These are phyloP conservation scores for Temnopleurus reevesii DNA, from an alignment of 53 echinoderm and acorn worm species.

Conservation along the genomic window DNA sequence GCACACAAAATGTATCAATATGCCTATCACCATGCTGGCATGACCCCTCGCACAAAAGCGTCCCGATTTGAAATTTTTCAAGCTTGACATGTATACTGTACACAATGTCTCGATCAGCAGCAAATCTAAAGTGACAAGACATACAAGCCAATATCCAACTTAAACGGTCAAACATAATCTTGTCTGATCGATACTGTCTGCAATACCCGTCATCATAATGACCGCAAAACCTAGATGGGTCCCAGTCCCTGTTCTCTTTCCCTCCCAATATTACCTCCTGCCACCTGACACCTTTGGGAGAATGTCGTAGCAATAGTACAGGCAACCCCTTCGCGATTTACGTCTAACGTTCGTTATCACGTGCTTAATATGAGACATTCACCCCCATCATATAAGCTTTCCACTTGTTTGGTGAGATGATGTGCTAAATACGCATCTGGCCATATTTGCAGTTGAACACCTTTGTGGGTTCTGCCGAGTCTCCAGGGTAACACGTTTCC, in stretches of 20 bases:
- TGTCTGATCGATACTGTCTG: conserved; percentile 9
- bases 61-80: too few relatives aligned
- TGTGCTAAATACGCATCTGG: conserved; percentile 53
- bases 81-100: too few relatives aligned
- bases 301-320: neutral
- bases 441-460: conserved; percentile 48
- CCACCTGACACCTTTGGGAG: conserved; percentile 9
- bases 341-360: conserved; percentile 5
- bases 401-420: conserved; percentile 18
- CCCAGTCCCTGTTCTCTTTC: neutral
- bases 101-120: neutral
- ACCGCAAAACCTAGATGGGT: conserved; percentile 45
- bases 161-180: conserved; percentile 15
- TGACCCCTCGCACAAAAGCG: too few relatives aligned
- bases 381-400: neutral
- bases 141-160: conserved; percentile 13
- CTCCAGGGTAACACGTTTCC: conserved; percentile 33
- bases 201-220: neutral
- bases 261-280: conserved; percentile 4
- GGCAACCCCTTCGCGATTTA: conserved; percentile 11
- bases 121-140: neutral
- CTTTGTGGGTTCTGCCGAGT: neutral
- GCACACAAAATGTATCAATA: too few relatives aligned
- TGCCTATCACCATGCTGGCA: too few relatives aligned
- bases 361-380: conserved; percentile 7